Conservation (phyloP, 2,888 invertebrate species). For the Electrophaes corylata region DNA sequence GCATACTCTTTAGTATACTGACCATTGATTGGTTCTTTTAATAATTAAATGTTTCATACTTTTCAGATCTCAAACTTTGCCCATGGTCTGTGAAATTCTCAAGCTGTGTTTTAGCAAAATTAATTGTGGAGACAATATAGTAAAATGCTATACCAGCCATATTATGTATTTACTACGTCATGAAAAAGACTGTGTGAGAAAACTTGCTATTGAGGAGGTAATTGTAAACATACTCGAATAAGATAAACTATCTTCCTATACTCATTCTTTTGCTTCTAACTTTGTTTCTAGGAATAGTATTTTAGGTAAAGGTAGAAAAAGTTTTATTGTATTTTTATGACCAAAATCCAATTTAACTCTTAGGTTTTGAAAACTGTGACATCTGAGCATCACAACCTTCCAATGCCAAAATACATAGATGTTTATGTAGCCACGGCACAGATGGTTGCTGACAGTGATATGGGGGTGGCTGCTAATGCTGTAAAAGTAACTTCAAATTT, state of each 20-base stretch:
- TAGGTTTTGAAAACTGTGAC: slow-evolving; percentile 69
- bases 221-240: background rate
- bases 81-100: slow-evolving; percentile 49
- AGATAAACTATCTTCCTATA: background rate
- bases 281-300: no score
- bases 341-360: background rate
- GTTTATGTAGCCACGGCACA: slow-evolving; percentile 83
- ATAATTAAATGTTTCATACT: background rate
- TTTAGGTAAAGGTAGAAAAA: no score
- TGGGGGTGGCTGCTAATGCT: slow-evolving; percentile 85
- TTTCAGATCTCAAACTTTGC: slow-evolving; percentile 43
- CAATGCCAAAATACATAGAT: slow-evolving; percentile 75
- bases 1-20: no score
- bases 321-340: no score
- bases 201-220: slow-evolving; percentile 87
- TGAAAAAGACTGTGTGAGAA: slow-evolving; percentile 85
- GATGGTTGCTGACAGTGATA: slow-evolving; percentile 84
- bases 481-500: slow-evolving; percentile 79
- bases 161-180: slow-evolving; percentile 86
- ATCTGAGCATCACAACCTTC: slow-evolving; percentile 55
- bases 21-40: background rate
- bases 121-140: slow-evolving; percentile 80
- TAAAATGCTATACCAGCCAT: slow-evolving; percentile 84
- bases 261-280: no score
- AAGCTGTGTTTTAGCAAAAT: slow-evolving; percentile 82